Conservation (phyloP, 2,113 vertebrate genomes). For the Anolis carolinensis region DNA sequence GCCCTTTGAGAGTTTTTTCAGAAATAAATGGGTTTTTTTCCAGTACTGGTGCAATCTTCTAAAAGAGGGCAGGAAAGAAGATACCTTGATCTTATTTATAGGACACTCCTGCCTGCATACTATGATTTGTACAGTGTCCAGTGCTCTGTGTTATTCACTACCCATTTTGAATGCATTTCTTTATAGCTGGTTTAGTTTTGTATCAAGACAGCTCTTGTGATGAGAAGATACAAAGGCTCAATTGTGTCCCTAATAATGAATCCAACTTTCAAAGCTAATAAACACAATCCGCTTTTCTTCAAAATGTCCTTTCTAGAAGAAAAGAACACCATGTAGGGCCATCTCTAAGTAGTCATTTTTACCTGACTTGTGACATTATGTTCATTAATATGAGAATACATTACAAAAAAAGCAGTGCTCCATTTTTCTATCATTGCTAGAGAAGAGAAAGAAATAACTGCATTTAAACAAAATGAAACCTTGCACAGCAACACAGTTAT, state of each 20-base stretch:
- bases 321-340: background rate
- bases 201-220: constrained; percentile 10
- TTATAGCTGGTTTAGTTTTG: constrained; percentile 36
- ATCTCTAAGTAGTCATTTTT: constrained; percentile 6
- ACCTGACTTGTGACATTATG: background rate
- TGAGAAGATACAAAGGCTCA: constrained; percentile 2
- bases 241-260: constrained; percentile 9
- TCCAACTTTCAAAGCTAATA: constrained; percentile 15
- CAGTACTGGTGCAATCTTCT: background rate
- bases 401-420: background rate
- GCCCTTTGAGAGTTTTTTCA: background rate
- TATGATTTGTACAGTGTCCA: background rate
- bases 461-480: background rate
- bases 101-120: background rate
- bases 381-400: constrained; percentile 17
- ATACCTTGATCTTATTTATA: background rate
- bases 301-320: background rate
- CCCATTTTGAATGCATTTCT: background rate
- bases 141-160: background rate
- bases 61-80: background rate
- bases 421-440: background rate
- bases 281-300: background rate
- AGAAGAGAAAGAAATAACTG: background rate
- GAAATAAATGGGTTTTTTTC: background rate
- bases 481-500: background rate